A percentile compares a stretch with the other conserved stretches of the same genome.
phyloP scores from a whole-genome alignment of 1,140 invertebrate species.

The Probaryconus sp. region DNA sequence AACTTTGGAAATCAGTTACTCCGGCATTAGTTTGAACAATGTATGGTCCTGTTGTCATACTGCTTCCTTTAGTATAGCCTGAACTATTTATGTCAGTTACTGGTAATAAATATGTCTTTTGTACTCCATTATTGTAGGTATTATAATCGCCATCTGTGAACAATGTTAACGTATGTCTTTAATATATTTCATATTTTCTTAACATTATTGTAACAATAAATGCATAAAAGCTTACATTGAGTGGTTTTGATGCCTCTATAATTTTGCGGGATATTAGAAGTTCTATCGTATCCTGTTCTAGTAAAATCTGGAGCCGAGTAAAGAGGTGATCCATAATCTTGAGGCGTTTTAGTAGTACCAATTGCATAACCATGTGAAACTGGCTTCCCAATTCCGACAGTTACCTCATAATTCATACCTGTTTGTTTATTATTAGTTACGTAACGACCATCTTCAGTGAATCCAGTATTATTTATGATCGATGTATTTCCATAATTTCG shows the following conservation, averaged over 20 bases:
- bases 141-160: constrained; percentile 14
- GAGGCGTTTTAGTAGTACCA: constrained; percentile 9
- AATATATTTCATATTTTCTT: not conserved
- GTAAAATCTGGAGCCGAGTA: constrained; percentile 6
- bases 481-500: constrained; percentile 8
- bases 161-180: not conserved
- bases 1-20: constrained; percentile 19
- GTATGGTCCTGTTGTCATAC: constrained; percentile 20
- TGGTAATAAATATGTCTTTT: not conserved
- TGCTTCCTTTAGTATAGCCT: constrained; percentile 34
- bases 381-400: constrained; percentile 44
- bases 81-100: constrained; percentile 35
- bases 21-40: constrained; percentile 26
- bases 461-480: constrained; percentile 32
- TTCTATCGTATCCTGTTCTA: constrained; percentile 6
- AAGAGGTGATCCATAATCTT: not conserved
- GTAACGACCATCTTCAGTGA: constrained; percentile 40
- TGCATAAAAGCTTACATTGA: constrained; percentile 14
- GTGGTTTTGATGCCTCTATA: constrained; percentile 19
- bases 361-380: not conserved
- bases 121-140: not conserved
- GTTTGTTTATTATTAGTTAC: constrained; percentile 33
- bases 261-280: not conserved
- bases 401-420: constrained; percentile 59
- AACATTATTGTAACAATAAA: not conserved